phyloP scores from a whole-genome alignment of 2,888 invertebrate species.

The Camptogramma bilineatum region DNA sequence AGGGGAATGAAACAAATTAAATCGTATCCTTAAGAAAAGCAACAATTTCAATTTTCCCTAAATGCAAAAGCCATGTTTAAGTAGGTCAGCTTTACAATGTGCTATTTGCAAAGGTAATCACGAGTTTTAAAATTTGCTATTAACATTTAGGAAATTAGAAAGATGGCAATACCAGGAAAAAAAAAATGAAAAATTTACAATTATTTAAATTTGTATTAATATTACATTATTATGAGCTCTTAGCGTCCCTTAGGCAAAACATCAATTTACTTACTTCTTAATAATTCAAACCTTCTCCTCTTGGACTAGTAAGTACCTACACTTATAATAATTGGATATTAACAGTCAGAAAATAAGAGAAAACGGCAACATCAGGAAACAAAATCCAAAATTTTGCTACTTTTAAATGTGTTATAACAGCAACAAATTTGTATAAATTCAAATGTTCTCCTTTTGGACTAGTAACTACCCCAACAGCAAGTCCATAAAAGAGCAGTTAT shows the following conservation, averaged over 20 bases:
- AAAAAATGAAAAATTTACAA: constrained; percentile 9
- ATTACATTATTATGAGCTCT: too few species aligned
- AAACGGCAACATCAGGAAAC: too few species aligned
- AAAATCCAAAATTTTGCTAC: too few species aligned
- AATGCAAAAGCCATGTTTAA: constrained; percentile 39
- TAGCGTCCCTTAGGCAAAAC: too few species aligned
- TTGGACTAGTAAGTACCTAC: neutral
- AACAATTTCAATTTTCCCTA: constrained; percentile 42
- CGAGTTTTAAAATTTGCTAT: constrained; percentile 24
- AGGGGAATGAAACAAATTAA: constrained; percentile 29
- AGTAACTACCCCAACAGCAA: constrained; percentile 24
- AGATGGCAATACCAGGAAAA: constrained; percentile 12
- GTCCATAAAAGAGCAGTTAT: constrained; percentile 61
- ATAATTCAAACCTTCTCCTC: too few species aligned
- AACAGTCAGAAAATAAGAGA: too few species aligned
- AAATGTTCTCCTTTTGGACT: neutral
- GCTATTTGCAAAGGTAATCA: constrained; percentile 33
- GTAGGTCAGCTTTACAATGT: constrained; percentile 36
- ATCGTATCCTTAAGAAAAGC: constrained; percentile 30
- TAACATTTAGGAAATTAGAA: constrained; percentile 28
- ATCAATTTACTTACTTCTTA: too few species aligned
- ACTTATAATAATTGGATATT: too few species aligned
- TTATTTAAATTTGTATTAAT: too few species aligned
- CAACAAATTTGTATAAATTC: neutral
- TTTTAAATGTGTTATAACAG: too few species aligned